Evolutionary conservation across 2,888 invertebrate genomes (phyloP).

Genomic region (Cinara cedri): DNA sequence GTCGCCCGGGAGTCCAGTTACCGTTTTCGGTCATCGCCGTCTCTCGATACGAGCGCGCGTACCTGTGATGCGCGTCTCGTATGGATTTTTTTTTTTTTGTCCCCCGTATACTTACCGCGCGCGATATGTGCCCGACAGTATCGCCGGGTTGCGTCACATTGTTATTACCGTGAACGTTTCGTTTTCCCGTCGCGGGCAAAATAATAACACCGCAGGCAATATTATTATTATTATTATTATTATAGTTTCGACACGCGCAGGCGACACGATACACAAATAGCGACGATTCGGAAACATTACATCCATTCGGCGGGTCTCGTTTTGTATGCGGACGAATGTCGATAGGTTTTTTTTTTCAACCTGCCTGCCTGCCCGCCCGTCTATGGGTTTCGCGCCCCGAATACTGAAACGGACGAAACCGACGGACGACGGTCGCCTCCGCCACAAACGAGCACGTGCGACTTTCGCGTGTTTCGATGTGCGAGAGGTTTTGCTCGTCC

Average conservation of each 20-base stretch:
- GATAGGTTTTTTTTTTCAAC: neutral
- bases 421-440: neutral
- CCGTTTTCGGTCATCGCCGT: conserved; percentile 42
- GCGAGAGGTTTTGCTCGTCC: too few relatives aligned
- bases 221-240: neutral
- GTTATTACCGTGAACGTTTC: too few relatives aligned
- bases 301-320: too few relatives aligned
- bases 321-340: conserved; percentile 13
- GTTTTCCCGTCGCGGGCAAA: neutral
- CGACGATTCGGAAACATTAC: too few relatives aligned
- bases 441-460: conserved; percentile 42
- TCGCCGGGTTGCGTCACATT: too few relatives aligned
- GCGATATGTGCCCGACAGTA: too few relatives aligned
- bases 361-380: too few relatives aligned
- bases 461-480: conserved; percentile 44
- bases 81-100: too few relatives aligned
- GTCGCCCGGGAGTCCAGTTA: conserved; percentile 3
- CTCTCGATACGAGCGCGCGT: neutral
- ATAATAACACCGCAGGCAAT: neutral
- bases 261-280: too few relatives aligned
- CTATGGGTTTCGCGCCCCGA: conserved; percentile 23
- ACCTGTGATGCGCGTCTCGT: too few relatives aligned
- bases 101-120: too few relatives aligned
- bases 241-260: too few relatives aligned
- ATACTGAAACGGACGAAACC: conserved; percentile 41